Percentiles rank a stretch among this genome's conserved stretches.
Evolutionary conservation across 2,888 invertebrate species (phyloP).

Genomic region (Limnephilus marmoratus): DNA sequence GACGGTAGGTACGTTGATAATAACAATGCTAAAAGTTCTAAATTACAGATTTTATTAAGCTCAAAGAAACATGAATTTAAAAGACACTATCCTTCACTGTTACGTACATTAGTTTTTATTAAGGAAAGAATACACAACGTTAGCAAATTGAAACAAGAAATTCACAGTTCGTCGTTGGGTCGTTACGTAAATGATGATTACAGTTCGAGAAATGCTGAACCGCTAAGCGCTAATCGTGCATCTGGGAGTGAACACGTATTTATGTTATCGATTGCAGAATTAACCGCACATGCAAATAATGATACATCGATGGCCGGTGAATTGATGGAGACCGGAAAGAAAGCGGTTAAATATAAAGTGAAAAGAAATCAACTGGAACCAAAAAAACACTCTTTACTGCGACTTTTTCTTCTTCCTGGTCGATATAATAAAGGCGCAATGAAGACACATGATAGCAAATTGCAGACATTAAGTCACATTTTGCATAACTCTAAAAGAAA

Average conservation of each 20-base stretch:
- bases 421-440: background rate
- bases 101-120: background rate
- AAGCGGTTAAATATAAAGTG: conserved; percentile 5
- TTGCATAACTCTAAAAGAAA: background rate
- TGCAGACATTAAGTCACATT: background rate
- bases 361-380: conserved; percentile 30
- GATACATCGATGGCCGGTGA: background rate
- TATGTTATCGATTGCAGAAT: background rate
- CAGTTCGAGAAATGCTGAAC: background rate
- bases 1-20: background rate
- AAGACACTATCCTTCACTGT: background rate
- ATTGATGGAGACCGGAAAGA: conserved; percentile 23
- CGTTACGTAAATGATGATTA: conserved; percentile 2
- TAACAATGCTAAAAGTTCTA: background rate
- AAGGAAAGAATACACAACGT: background rate
- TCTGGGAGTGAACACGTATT: background rate
- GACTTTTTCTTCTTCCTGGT: background rate
- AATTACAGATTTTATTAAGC: background rate
- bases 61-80: background rate
- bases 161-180: background rate
- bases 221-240: background rate
- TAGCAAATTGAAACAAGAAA: background rate
- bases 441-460: background rate
- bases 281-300: conserved; percentile 3
- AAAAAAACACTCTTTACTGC: conserved; percentile 10